Evolutionary conservation across 2,113 vertebrate genomes (phyloP), one percentile per base, ranked within the genome.

Genomic region (Microcebus griseorufus): DNA sequence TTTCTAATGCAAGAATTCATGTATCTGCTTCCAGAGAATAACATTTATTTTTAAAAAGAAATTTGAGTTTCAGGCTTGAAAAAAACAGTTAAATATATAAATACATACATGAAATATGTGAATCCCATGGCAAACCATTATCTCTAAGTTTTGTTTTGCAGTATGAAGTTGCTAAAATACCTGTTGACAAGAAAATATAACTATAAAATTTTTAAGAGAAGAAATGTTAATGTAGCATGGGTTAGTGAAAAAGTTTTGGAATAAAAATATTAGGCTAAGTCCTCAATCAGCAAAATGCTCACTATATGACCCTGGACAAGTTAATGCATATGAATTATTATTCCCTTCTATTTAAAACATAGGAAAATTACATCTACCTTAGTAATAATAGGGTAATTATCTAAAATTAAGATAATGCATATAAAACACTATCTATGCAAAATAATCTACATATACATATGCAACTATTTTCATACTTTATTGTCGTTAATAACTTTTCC

Each of bases 21-120:
- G 82, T 83, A 81, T 58, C 20, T 82, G 42, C 12, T 48, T 83
- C 39, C 53, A 76, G 3, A 80, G n/a, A 86, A 62, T 78, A 82
- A 89, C 4, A 92, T 42, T 75, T 91, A n/a, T 73, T n/a, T 78
- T 93, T 76, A 13, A 18, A 81, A 87, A 91, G 22, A 93, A 64
- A 85, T 83, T 73, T 78, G 78, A 93, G 48, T 2, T 93, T 88
- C 17, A 78, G 17, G 51, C 42, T 88, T 88, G 7, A 58, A 93
- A 86, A 65, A 67, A 62, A 65, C 5, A 64, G 11, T 60, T 80
- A 70, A 37, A 82, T 73, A 80, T 16, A 73, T 3, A 95, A 82
- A 89, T 75, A 88, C 88, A 91, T 82, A 72, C 8, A 93, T 76
- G 20, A 67, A 73, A 39, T 76, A 85, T 7, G 69, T 51, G 86